Evolutionary conservation across 2,797 vertebrate genomes (phyloP), one percentile per base, ranked within the genome.

Genomic region (Esox masquinongy): DNA sequence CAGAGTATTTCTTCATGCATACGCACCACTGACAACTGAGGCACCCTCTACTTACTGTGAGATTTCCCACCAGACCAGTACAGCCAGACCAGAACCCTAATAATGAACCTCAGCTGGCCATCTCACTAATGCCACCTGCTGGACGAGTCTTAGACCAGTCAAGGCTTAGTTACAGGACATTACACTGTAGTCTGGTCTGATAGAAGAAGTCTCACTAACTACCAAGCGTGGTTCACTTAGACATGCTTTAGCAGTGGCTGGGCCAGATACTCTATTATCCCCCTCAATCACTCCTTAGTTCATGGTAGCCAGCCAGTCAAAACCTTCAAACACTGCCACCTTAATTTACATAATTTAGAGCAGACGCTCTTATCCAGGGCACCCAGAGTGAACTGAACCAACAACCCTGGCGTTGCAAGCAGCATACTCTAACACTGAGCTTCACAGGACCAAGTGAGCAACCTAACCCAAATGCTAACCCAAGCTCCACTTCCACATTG

Each of bases 121-220:
- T 73, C 56, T 73, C 71, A 59, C 68, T 82, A 72, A 79, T 68
- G 86, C 91, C 92, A 87, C 88, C 89, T 93, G 83, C 88, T 92
- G 90, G 88, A 76, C 79, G 74, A 84, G 49, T 31, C 76, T 83
- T 72, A 81, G 84, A 80, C 80, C 51, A 79, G 67, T 29, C 43
- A 19, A 63, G 64, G 70, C 47, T 78, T 72, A 76, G 73, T 79
- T 63, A 70, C 49, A 39, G 31, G 70, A 74, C 1, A 6, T 5
- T 51, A n/a, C 68, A 56, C 19, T 26, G 50, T 22, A 3, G 26
- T 26, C 4, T 64, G 4, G 26, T 26, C 4, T 29, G 61, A 22
- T 22, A 15, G 61, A 26, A 6, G 22, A 66, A 66, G 29, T 66
- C 15, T 26, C 29, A 15, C 4, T 63, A 29, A 64, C 22, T 64